phyloP scores from a whole-genome alignment of 2,888 invertebrate species.

The Tetheella fluctuosa region DNA sequence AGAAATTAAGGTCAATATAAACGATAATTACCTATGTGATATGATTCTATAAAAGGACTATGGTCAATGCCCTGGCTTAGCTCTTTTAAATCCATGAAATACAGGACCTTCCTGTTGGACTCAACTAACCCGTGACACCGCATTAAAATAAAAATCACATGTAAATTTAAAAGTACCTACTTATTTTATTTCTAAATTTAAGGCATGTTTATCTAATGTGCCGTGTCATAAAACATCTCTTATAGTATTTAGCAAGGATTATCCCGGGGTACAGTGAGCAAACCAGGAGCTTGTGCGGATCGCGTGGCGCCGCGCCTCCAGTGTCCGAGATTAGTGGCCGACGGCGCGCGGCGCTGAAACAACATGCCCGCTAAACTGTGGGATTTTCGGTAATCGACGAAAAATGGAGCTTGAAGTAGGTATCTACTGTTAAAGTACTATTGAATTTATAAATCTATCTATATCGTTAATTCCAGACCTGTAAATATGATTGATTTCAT shows the following conservation, averaged over 20 bases:
- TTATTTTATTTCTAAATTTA: not conserved
- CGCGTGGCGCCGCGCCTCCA: slow-evolving; percentile 10
- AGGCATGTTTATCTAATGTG: not conserved
- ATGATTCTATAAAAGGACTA: no score
- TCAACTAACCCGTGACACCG: no score
- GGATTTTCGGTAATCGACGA: not conserved
- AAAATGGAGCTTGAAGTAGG: not conserved
- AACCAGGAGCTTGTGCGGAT: slow-evolving; percentile 8
- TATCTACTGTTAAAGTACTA: not conserved
- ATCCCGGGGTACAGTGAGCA: slow-evolving; percentile 4
- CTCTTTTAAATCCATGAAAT: no score
- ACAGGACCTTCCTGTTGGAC: no score
- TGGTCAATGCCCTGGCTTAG: no score
- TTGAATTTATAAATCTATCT: not conserved
- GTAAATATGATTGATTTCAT: no score
- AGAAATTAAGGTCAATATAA: no score
- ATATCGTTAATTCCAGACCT: no score
- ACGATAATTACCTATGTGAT: no score
- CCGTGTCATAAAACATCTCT: slow-evolving; percentile 7
- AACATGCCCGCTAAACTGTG: slow-evolving; percentile 19
- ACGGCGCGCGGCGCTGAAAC: slow-evolving; percentile 28
- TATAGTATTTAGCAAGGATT: slow-evolving; percentile 11
- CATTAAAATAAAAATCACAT: no score
- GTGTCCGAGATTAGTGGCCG: slow-evolving; percentile 17
- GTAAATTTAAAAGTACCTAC: not conserved